A percentile compares a stretch with the other conserved stretches of the same genome.
These are phyloP conservation scores for Gandaritis pyraliata DNA, from an alignment of 2,888 invertebrate species.

Conservation along the genomic window DNA sequence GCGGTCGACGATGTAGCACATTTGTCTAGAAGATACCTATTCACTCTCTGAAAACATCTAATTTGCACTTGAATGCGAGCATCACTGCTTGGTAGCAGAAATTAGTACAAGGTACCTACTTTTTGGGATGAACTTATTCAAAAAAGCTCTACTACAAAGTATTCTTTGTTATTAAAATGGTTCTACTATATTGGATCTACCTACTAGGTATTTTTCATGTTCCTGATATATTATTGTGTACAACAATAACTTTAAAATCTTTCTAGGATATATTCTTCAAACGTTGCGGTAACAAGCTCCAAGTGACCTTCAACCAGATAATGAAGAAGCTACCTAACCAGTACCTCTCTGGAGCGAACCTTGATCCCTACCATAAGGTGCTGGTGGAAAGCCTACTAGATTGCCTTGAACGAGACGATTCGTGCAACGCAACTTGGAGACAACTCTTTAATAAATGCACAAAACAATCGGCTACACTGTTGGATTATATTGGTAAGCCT, in stretches of 20 bases:
- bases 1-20: too few relatives aligned
- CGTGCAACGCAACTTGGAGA: constrained; percentile 87
- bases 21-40: too few relatives aligned
- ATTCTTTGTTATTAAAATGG: too few relatives aligned
- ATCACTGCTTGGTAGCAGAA: too few relatives aligned
- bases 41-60: too few relatives aligned
- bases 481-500: constrained; percentile 67
- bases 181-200: too few relatives aligned
- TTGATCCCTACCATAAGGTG: constrained; percentile 79
- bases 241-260: background rate
- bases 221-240: too few relatives aligned
- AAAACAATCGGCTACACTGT: constrained; percentile 86
- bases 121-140: too few relatives aligned
- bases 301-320: constrained; percentile 86
- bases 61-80: too few relatives aligned
- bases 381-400: constrained; percentile 85
- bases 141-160: too few relatives aligned
- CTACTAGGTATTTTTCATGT: too few relatives aligned
- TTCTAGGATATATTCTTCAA: constrained; percentile 78
- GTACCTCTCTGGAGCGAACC: constrained; percentile 73
- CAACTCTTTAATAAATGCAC: constrained; percentile 87
- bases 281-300: constrained; percentile 74
- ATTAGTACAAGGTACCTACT: too few relatives aligned
- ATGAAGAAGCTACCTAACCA: constrained; percentile 85
- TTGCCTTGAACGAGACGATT: constrained; percentile 86